These are phyloP conservation scores for Podarcis cretensis DNA, from an alignment of 2,113 vertebrate genomes.

Conservation along the genomic window DNA sequence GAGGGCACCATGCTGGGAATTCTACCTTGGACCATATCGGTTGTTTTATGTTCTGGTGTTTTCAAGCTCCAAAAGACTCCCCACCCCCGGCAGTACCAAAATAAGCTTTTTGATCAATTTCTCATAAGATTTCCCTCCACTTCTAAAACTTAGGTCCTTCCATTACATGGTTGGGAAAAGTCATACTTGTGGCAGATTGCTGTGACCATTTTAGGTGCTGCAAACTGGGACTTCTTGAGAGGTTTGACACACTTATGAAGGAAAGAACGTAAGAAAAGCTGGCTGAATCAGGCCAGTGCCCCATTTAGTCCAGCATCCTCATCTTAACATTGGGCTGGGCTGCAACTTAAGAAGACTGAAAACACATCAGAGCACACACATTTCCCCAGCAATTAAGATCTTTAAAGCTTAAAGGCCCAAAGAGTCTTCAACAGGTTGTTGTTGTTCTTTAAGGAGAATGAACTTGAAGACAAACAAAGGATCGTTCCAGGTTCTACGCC, in stretches of 20 bases:
- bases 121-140: background rate
- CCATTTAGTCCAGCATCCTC: no score
- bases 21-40: background rate
- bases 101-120: background rate
- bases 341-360: no score
- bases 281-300: no score
- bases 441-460: no score
- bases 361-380: no score
- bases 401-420: no score
- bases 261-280: no score
- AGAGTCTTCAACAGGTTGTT: no score
- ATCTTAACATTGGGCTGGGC: no score
- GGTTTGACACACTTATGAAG: background rate
- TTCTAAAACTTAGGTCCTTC: background rate
- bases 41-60: conserved; percentile 9
- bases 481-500: no score
- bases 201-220: background rate
- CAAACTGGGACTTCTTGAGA: background rate
- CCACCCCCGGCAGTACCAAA: background rate
- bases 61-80: background rate
- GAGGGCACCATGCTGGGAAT: background rate
- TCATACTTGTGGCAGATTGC: background rate
- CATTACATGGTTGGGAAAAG: background rate
- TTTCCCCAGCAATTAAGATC: no score
- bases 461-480: no score